Percentiles rank a stretch among this genome's conserved stretches.
phyloP scores from a whole-genome alignment of 2,113 vertebrate genomes.

The Mus pahari region DNA sequence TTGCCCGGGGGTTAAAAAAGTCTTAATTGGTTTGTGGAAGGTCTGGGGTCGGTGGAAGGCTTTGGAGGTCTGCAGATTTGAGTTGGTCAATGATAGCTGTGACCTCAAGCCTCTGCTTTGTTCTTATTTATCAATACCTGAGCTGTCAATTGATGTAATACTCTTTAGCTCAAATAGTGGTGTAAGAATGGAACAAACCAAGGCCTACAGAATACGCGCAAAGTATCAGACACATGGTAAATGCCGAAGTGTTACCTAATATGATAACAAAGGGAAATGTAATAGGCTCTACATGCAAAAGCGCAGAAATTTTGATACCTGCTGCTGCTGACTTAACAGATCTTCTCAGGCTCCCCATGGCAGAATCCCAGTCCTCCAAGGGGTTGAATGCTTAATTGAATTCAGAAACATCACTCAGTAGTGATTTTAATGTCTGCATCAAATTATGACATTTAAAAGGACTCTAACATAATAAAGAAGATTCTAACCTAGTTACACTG shows the following conservation, averaged over 20 bases:
- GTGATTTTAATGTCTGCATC: constrained; percentile 18
- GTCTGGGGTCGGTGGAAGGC: background rate
- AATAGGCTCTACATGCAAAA: background rate
- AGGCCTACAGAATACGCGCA: background rate
- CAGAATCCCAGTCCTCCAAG: background rate
- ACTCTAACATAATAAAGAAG: background rate
- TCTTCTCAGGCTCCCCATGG: background rate
- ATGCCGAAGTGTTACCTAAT: background rate
- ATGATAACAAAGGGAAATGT: background rate
- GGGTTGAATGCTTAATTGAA: background rate
- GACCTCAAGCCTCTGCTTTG: background rate
- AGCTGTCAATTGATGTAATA: background rate
- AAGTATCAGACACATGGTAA: background rate
- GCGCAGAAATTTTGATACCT: too few species aligned
- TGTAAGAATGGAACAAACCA: background rate
- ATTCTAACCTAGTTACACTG: background rate
- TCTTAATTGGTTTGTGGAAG: background rate
- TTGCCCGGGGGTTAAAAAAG: background rate
- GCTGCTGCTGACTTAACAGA: background rate
- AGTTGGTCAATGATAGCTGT: background rate
- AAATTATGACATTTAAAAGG: background rate
- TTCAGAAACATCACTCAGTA: background rate
- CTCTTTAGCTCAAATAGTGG: background rate
- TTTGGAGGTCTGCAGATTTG: background rate
- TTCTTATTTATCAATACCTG: background rate